Base-by-base conservation (phyloP, 1,140 invertebrate genomes). In the Lucilia sericata region DNA sequence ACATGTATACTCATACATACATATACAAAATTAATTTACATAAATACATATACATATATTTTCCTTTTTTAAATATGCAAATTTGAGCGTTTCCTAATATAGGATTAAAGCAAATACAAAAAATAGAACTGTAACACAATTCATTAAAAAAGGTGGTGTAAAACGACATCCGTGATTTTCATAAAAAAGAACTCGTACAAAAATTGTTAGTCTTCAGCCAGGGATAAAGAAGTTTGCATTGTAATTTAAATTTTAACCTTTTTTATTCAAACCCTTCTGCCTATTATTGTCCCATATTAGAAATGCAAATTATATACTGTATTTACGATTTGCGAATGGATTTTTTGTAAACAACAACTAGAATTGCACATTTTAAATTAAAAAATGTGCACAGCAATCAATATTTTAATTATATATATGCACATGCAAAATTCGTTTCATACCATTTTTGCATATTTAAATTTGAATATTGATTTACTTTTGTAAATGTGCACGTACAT, bases 181-280 rank as follows among this genome's bases (percentile, higher is more conserved):
- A 80, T 49, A 51, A 19, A 21, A 80, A 70, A n/a, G n/a, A 21
- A 25, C 10, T n/a, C 14, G 14, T 19, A 70, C 8, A 70, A 70
- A 21, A 70, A 70, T 21, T 70, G 3, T 1, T 19, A 9, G 19
- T 70, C n/a, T 21, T 13, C 74, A 76, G 19, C 1, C 9, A 10
- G 65, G 75, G 74, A 75, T 78, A 19, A 21, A 70, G 65, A 70
- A 47, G 19, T 80, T 47, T 5, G 42, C 76, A 49, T 80, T 80
- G 76, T 80, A 49, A 80, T 80, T 80, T 25, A 80, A 80, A 80
- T 80, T 47, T 76, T 13, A 76, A 42, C 74, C 74, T 76, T 76
- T 80, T 80, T 25, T 47, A 17, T 42, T n/a, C n/a, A 47, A 78
- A 47, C 36, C 75, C 47, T 78, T 70, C 14, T 19, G 36, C 5